phyloP scores from a whole-genome alignment of 2,113 vertebrate species.

The Pluvianellus socialis region DNA sequence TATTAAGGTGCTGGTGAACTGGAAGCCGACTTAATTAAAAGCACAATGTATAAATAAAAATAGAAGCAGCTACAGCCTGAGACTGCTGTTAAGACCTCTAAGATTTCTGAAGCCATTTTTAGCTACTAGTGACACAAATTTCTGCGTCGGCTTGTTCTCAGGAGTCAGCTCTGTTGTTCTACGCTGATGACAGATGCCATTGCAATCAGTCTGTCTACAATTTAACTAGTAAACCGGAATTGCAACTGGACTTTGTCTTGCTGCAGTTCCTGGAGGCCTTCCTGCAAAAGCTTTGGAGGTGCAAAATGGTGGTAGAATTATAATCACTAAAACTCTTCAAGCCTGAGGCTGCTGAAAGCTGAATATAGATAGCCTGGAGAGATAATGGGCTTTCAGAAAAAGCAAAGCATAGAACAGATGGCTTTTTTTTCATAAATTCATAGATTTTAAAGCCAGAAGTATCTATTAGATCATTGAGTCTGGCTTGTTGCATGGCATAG shows the following conservation, averaged over 20 bases:
- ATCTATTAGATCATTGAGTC: neutral
- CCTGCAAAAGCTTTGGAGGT: neutral
- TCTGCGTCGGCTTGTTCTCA: neutral
- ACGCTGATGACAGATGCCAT: neutral
- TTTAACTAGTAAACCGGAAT: neutral
- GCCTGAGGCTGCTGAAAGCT: neutral
- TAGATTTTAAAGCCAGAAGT: slow-evolving; percentile 1
- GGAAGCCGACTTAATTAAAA: neutral
- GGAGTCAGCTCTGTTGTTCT: neutral
- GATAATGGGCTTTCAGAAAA: slow-evolving; percentile 23
- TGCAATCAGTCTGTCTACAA: neutral
- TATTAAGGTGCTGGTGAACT: neutral
- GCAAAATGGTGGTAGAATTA: slow-evolving; percentile 7
- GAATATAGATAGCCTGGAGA: neutral
- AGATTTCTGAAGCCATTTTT: neutral
- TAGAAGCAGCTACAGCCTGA: neutral
- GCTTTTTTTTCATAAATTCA: neutral
- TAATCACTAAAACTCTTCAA: neutral
- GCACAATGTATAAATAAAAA: neutral
- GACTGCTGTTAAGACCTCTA: neutral
- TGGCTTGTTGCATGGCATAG: neutral
- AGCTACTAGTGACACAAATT: neutral
- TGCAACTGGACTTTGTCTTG: neutral
- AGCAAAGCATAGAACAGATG: neutral
- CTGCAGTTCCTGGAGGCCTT: neutral